Evolutionary conservation across 2,888 invertebrate genomes (phyloP).

Genomic region (Zaprionus obscuricornis): DNA sequence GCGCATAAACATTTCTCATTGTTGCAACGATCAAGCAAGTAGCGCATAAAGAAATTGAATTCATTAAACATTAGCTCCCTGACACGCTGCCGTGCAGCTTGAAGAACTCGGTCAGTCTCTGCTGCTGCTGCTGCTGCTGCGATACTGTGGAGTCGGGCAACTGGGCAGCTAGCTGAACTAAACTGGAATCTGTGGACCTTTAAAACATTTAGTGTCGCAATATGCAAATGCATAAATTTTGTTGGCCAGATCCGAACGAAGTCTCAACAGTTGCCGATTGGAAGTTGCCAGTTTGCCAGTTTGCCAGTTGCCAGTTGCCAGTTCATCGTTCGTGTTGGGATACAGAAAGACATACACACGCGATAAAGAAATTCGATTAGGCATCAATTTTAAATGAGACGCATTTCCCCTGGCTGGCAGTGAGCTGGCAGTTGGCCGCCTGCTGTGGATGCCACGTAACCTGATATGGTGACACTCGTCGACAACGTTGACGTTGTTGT

Average conservation of each 20-base stretch:
- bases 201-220: conserved; percentile 72
- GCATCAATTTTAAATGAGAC: conserved; percentile 81
- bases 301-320: neutral
- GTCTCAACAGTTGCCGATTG: neutral
- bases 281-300: conserved; percentile 2
- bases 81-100: conserved; percentile 63
- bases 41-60: conserved; percentile 79
- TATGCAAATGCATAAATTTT: conserved; percentile 75
- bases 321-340: conserved; percentile 36
- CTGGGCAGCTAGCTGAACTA: too few species aligned
- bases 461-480: conserved; percentile 76
- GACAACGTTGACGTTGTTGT: conserved; percentile 32
- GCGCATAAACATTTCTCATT: conserved; percentile 27
- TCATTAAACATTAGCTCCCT: conserved; percentile 79
- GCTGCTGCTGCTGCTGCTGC: neutral
- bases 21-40: conserved; percentile 46
- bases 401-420: conserved; percentile 45
- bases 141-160: too few species aligned
- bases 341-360: conserved; percentile 75
- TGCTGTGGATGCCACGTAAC: conserved; percentile 75
- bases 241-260: conserved; percentile 29
- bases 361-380: conserved; percentile 82
- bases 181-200: conserved; percentile 37
- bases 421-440: conserved; percentile 43
- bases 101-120: conserved; percentile 16